Evolutionary conservation across 2,888 invertebrate genomes (phyloP).

Genomic region (Theodoxus fluviatilis): DNA sequence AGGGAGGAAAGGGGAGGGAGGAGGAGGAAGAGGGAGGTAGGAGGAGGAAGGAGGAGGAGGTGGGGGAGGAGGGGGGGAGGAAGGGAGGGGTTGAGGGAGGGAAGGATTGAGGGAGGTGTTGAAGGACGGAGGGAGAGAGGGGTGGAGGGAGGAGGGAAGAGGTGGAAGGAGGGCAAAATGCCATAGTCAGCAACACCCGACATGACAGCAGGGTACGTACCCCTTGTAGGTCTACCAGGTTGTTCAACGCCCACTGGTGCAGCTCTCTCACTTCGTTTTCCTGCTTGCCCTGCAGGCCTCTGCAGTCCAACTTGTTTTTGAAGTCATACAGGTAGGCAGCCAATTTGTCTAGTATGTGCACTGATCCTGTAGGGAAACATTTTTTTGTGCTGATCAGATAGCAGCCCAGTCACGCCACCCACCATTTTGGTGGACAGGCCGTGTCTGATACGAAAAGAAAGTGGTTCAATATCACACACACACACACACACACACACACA

Average conservation of each 20-base stretch:
- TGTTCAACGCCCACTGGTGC: conserved; percentile 57
- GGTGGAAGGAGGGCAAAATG: neutral
- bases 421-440: too few relatives aligned
- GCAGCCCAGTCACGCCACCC: too few relatives aligned
- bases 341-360: conserved; percentile 38
- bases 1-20: neutral
- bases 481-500: too few relatives aligned
- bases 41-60: neutral
- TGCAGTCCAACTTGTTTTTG: conserved; percentile 43
- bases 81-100: neutral
- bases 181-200: neutral
- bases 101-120: neutral
- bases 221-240: conserved; percentile 45
- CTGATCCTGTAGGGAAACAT: conserved; percentile 38
- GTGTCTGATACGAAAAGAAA: too few relatives aligned
- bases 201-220: conserved; percentile 33
- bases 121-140: neutral
- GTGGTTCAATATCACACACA: too few relatives aligned
- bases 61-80: neutral
- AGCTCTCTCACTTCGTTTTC: conserved; percentile 58
- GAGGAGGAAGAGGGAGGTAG: neutral
- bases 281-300: conserved; percentile 41
- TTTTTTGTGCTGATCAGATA: too few relatives aligned
- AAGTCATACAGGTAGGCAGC: conserved; percentile 41
- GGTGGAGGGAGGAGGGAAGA: neutral